Evolutionary conservation across 2,113 vertebrate species (phyloP).

Genomic region (Raja brachyura): DNA sequence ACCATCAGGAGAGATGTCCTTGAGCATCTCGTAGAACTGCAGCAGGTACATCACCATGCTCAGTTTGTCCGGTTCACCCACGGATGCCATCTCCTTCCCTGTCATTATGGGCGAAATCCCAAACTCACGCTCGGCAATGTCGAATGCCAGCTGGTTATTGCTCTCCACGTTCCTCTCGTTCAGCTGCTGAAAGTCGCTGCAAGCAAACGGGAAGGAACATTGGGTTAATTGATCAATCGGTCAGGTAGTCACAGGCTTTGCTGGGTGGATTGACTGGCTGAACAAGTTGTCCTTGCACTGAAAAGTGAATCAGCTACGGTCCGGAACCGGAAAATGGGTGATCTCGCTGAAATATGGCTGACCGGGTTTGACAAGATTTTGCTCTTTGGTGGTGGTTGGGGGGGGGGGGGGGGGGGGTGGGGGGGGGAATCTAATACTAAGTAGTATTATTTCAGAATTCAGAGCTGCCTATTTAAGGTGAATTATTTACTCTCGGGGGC

Average conservation of each 20-base stretch:
- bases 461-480: too few species aligned
- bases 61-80: conserved; percentile 89
- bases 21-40: conserved; percentile 99
- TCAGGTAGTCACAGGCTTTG: too few species aligned
- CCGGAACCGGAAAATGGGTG: too few species aligned
- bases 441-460: too few species aligned
- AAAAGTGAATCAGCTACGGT: too few species aligned
- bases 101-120: conserved; percentile 97
- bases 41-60: conserved; percentile 99
- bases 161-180: conserved; percentile 81
- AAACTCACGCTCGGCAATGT: conserved; percentile 86
- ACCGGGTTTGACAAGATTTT: not conserved
- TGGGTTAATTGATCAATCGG: not conserved
- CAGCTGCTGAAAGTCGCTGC: conserved; percentile 84
- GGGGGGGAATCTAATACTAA: not conserved
- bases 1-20: conserved; percentile 78
- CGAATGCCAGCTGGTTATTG: conserved; percentile 91
- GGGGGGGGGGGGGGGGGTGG: not conserved
- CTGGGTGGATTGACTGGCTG: too few species aligned
- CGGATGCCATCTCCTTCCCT: conserved; percentile 92
- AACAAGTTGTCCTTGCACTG: too few species aligned
- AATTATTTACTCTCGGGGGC: too few species aligned
- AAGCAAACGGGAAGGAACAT: conserved; percentile 19
- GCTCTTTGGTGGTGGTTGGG: not conserved
- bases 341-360: too few species aligned